phyloP scores from a whole-genome alignment of 1,140 invertebrate species.

The Drosophila parvula region DNA sequence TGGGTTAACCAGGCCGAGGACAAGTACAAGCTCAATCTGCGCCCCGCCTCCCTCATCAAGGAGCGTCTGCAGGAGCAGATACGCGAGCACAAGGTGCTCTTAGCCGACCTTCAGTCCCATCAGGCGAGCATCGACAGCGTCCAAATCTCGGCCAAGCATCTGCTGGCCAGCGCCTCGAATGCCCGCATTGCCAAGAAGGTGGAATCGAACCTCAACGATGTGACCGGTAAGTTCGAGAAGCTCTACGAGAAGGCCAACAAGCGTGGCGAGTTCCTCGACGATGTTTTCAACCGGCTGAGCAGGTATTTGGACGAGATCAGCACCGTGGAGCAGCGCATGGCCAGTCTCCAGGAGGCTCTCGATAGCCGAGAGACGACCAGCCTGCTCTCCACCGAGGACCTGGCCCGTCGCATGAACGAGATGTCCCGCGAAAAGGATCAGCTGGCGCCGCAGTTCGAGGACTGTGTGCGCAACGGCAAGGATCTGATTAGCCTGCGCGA shows the following conservation, averaged over 20 bases:
- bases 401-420: constrained; percentile 87
- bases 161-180: constrained; percentile 92
- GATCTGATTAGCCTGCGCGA: constrained; percentile 94
- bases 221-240: constrained; percentile 93
- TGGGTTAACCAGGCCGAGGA: constrained; percentile 95
- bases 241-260: constrained; percentile 91
- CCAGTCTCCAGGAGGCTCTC: constrained; percentile 89
- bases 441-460: constrained; percentile 87
- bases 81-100: constrained; percentile 91
- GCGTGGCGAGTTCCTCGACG: constrained; percentile 92
- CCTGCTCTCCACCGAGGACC: constrained; percentile 88
- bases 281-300: constrained; percentile 89
- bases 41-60: constrained; percentile 94
- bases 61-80: constrained; percentile 96
- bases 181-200: constrained; percentile 94
- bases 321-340: constrained; percentile 89
- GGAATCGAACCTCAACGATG: constrained; percentile 93
- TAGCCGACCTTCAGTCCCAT: constrained; percentile 93
- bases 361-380: constrained; percentile 89
- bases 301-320: constrained; percentile 89
- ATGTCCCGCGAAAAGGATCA: constrained; percentile 84
- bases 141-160: constrained; percentile 90
- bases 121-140: constrained; percentile 93
- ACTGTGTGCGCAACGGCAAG: constrained; percentile 91
- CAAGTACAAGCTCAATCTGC: constrained; percentile 91